These are phyloP conservation scores for Gambelia wislizenii DNA, from an alignment of 2,797 vertebrate species.

Conservation along the genomic window DNA sequence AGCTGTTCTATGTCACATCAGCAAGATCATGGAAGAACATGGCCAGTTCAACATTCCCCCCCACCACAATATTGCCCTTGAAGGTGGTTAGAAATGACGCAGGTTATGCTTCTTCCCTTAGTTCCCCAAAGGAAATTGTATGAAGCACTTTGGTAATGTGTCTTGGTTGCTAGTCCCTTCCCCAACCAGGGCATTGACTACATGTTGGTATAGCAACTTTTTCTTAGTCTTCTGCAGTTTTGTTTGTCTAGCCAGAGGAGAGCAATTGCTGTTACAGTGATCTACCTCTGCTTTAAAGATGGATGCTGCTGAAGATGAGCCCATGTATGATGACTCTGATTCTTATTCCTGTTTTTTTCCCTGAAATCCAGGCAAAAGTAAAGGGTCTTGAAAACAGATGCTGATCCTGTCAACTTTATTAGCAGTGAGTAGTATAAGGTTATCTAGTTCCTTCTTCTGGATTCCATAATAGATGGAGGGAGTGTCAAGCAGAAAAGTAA, in stretches of 20 bases:
- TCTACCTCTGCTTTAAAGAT: not conserved
- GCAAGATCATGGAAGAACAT: no score
- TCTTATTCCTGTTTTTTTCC: not conserved
- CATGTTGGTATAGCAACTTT: no score
- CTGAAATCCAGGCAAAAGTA: not conserved
- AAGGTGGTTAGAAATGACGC: no score
- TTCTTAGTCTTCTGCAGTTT: not conserved
- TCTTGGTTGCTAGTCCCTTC: no score
- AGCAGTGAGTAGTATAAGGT: not conserved
- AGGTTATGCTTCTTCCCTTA: no score
- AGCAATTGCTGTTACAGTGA: not conserved
- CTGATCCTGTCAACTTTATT: not conserved
- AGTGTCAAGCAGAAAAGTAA: not conserved
- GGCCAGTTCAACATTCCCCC: no score
- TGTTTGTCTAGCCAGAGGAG: not conserved
- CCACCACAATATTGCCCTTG: no score
- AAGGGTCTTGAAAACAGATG: not conserved
- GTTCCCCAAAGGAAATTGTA: no score
- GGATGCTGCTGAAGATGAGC: not conserved
- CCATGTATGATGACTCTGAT: not conserved
- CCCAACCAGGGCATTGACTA: no score
- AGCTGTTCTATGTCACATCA: no score
- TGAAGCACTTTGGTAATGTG: no score
- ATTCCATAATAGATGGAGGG: not conserved
- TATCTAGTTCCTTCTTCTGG: not conserved